These are phyloP conservation scores for Notarius lentiginosus DNA, from an alignment of 2,113 vertebrate species.

Conservation along the genomic window DNA sequence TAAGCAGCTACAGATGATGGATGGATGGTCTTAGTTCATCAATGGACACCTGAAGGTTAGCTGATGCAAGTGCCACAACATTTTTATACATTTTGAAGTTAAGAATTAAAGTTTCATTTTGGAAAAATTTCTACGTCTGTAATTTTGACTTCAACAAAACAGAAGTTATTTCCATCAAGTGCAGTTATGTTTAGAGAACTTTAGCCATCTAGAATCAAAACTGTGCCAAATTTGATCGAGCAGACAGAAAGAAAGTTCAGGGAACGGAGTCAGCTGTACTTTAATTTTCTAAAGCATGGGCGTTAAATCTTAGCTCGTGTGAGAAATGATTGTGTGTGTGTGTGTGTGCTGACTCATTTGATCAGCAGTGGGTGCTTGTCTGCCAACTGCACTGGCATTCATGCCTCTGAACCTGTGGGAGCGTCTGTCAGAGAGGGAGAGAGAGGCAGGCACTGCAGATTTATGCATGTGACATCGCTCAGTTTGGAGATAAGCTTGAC, in stretches of 20 bases:
- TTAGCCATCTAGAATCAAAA: background rate
- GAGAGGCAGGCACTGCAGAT: slow-evolving; percentile 41
- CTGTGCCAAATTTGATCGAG: background rate
- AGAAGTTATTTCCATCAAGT: background rate
- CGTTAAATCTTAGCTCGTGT: slow-evolving; percentile 9
- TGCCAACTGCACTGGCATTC: slow-evolving; percentile 13
- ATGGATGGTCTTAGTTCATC: background rate
- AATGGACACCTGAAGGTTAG: background rate
- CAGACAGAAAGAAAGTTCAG: background rate
- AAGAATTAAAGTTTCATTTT: background rate
- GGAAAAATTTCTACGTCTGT: background rate
- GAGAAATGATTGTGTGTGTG: slow-evolving; percentile 9
- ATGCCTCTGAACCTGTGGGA: slow-evolving; percentile 22
- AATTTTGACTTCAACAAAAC: background rate
- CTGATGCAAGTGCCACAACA: background rate
- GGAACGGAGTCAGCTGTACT: background rate
- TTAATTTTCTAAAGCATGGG: background rate
- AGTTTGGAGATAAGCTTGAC: slow-evolving; percentile 64
- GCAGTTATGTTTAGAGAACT: background rate
- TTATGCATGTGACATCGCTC: slow-evolving; percentile 58
- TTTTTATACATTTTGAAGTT: background rate
- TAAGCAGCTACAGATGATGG: no score
- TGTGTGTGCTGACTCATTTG: slow-evolving; percentile 27
- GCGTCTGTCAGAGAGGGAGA: slow-evolving; percentile 21
- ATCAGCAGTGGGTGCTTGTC: slow-evolving; percentile 13